Evolutionary conservation across 2,888 invertebrate genomes (phyloP).

Genomic region (Drosophila melanosoma): DNA sequence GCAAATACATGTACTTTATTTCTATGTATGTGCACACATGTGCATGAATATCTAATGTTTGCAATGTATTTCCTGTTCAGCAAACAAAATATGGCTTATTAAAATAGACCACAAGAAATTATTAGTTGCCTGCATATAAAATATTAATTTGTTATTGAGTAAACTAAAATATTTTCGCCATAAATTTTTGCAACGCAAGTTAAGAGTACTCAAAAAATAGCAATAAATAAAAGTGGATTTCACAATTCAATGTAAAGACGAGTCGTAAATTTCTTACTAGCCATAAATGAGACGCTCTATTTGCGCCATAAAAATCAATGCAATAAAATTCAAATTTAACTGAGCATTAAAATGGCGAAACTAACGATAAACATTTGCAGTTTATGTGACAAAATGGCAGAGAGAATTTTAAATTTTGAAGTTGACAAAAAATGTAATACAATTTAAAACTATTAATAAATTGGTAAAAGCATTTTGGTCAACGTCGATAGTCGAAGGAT

Average conservation of each 20-base stretch:
- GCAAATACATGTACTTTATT: slow-evolving; percentile 1
- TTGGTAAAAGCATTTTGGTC: not conserved
- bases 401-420: not conserved
- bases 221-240: slow-evolving; percentile 6
- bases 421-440: not conserved
- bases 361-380: too few species aligned
- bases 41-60: slow-evolving; percentile 8
- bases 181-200: not conserved
- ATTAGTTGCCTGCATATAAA: not conserved
- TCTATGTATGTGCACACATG: not conserved
- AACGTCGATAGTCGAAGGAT: not conserved
- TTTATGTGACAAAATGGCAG: not conserved
- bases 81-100: slow-evolving; percentile 34
- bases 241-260: not conserved
- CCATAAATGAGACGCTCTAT: not conserved
- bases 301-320: slow-evolving; percentile 2
- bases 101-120: slow-evolving; percentile 7
- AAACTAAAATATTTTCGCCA: not conserved
- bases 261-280: slow-evolving; percentile 1
- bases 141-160: not conserved
- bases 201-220: not conserved
- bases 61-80: slow-evolving; percentile 12
- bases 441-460: slow-evolving; percentile 4
- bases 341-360: not conserved
- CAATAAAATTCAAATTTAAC: not conserved